Base-by-base conservation (phyloP, 1,140 invertebrate species). In the Drosophila azteca region DNA sequence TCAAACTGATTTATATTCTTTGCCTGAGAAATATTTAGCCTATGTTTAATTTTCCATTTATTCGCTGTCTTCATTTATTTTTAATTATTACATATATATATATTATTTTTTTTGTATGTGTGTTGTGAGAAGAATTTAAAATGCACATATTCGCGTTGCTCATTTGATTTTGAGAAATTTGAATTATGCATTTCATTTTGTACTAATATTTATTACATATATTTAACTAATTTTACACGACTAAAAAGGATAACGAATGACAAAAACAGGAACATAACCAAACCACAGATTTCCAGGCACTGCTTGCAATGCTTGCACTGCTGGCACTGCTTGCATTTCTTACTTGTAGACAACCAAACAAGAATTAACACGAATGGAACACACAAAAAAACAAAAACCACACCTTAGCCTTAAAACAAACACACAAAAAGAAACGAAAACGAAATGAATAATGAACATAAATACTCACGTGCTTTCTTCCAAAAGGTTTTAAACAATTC, bases 131-230 rank as follows among this genome's bases (percentile, higher is more conserved):
- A 73, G 71, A 73, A 74, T 74, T 74, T 83, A 72, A 17, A 43
- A 59, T 59, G 71, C 69, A 74, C 35, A 1, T 51, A 43, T 35
- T 52, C 13, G 46, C 43, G 20, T 43, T 65, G 29, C 63, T 58
- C 44, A 52, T 59, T 60, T 52, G 29, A 57, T 55, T 64, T 57
- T 39, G 20, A 48, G 45, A 41, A 73, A 75, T 73, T 53, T 59
- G 58, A 61, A 68, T 77, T 84, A 20, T 81, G 82, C 81, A 84
- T 84, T 88, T 85, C 83, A 76, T 78, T 77, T 71, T 88, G 41
- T 83, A 85, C 82, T 85, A 85, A 85, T 85, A 85, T 85, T 85
- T 85, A 85, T 85, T 85, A 26, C 24, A 67, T 73, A 62, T 51
- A 64, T 79, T 88, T 88, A 88, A 88, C 76, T 71, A 75, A 24